These are phyloP conservation scores for Cosmopolites sordidus DNA, from an alignment of 2,888 invertebrate species.

Conservation along the genomic window DNA sequence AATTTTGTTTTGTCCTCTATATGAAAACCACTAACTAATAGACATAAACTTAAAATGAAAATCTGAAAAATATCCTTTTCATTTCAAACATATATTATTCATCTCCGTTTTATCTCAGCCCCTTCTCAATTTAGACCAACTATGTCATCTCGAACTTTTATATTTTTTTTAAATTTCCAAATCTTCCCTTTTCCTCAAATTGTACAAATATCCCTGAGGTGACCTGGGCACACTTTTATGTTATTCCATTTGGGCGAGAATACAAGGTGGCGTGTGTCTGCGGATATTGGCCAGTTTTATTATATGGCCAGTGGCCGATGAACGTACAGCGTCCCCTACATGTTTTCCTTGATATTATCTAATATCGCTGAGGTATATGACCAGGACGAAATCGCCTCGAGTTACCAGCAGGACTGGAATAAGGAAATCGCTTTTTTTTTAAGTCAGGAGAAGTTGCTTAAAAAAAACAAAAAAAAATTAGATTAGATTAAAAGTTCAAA, in stretches of 20 bases:
- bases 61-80: too few species aligned
- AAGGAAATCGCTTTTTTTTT: not conserved
- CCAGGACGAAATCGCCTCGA: not conserved
- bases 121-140: not conserved
- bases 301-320: constrained; percentile 45
- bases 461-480: not conserved
- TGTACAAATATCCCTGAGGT: constrained; percentile 24
- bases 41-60: too few species aligned
- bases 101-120: not conserved
- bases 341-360: constrained; percentile 30
- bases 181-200: constrained; percentile 14
- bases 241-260: constrained; percentile 26
- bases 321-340: constrained; percentile 41
- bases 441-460: not conserved
- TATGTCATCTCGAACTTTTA: constrained; percentile 6
- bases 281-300: constrained; percentile 52
- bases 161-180: constrained; percentile 23
- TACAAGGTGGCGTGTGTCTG: constrained; percentile 34
- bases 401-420: not conserved
- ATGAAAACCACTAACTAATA: too few species aligned
- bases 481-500: not conserved
- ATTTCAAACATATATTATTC: not conserved
- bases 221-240: constrained; percentile 28
- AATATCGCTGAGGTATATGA: constrained; percentile 20
- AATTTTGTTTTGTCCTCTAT: too few species aligned